Evolutionary conservation across 2,797 vertebrate genomes (phyloP).

Genomic region (Rhadinocentrus ornatus): DNA sequence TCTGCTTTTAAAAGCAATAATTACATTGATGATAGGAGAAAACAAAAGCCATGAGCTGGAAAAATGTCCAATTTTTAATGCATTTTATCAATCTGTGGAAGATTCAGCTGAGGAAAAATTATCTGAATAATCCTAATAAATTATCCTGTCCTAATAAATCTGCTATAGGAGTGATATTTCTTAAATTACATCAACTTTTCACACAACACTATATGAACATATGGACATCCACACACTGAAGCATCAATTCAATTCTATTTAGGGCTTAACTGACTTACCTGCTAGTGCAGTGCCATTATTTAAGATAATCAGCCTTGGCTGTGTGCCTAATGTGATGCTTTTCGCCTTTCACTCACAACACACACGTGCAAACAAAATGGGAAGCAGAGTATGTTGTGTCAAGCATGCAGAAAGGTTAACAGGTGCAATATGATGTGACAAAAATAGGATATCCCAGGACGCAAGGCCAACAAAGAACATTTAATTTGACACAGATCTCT

Average conservation of each 20-base stretch:
- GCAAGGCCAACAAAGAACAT: background rate
- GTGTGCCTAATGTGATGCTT: slow-evolving; percentile 53
- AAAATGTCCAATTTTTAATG: background rate
- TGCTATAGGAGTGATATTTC: background rate
- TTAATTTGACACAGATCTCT: background rate
- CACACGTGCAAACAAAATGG: slow-evolving; percentile 43
- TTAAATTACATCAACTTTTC: background rate
- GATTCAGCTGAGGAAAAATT: background rate
- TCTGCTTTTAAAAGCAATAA: background rate
- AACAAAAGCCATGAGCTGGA: background rate
- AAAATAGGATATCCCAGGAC: background rate
- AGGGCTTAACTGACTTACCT: slow-evolving; percentile 40
- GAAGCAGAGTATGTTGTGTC: slow-evolving; percentile 28
- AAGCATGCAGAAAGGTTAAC: slow-evolving; percentile 34
- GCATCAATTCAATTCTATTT: slow-evolving; percentile 19
- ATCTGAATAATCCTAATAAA: too few relatives aligned
- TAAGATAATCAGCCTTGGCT: slow-evolving; percentile 59
- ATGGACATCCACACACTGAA: slow-evolving; percentile 3
- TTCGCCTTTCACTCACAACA: slow-evolving; percentile 45
- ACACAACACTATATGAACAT: background rate
- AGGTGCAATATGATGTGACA: slow-evolving; percentile 11
- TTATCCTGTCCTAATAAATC: too few relatives aligned
- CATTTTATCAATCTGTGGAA: background rate
- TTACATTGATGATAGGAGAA: background rate
- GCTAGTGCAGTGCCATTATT: slow-evolving; percentile 31